Conservation (phyloP, 2,888 invertebrate species). For the Rotaria sp. region DNA sequence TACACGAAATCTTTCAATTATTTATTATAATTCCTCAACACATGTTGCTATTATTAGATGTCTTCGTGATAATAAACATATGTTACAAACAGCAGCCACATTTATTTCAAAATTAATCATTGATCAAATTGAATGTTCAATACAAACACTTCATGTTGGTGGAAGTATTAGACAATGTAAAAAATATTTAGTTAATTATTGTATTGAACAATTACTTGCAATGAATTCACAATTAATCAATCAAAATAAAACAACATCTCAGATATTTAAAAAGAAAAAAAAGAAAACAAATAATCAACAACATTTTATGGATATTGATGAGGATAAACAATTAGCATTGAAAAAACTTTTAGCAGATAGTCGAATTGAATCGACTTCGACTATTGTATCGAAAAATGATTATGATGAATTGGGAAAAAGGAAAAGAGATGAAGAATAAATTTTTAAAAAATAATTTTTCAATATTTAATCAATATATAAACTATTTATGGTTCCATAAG, state of each 20-base stretch:
- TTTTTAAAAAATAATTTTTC: too few species aligned
- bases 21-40: slow-evolving; percentile 10
- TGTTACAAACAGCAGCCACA: neutral
- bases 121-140: neutral
- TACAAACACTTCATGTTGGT: neutral
- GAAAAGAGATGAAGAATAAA: neutral
- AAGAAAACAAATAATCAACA: neutral
- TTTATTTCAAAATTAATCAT: neutral
- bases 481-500: too few species aligned
- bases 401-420: neutral
- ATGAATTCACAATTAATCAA: neutral
- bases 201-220: neutral
- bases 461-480: too few species aligned
- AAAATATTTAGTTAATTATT: slow-evolving; percentile 6
- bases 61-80: slow-evolving; percentile 2
- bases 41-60: neutral
- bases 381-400: neutral
- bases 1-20: neutral
- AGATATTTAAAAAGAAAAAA: neutral
- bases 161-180: slow-evolving; percentile 16
- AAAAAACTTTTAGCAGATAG: slow-evolving; percentile 3
- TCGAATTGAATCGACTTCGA: neutral
- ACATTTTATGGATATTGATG: neutral
- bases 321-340: neutral
- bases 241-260: neutral